A percentile compares a stretch with the other conserved stretches of the same genome.
Evolutionary conservation across 2,113 vertebrate species (phyloP).

Genomic region (Phalacrocorax carbo): DNA sequence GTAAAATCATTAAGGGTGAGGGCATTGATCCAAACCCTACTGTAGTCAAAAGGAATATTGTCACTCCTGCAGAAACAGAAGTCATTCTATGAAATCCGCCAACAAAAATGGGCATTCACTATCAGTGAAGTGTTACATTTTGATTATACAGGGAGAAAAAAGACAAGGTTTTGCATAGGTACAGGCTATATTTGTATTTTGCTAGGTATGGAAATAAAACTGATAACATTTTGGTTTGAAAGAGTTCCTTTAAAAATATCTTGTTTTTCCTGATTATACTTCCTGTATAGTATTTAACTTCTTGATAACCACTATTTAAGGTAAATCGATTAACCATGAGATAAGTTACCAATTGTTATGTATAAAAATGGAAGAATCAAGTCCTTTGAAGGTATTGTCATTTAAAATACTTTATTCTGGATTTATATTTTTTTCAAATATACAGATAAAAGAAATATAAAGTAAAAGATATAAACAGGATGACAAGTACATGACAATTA

Average conservation of each 20-base stretch:
- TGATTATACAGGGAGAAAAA: neutral
- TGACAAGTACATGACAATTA: neutral
- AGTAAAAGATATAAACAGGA: slow-evolving; percentile 5
- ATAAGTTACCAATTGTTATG: neutral
- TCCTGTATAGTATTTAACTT: neutral
- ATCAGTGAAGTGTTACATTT: neutral
- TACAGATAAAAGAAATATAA: neutral
- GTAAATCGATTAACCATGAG: neutral
- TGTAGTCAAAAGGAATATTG: neutral
- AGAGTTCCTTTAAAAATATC: neutral
- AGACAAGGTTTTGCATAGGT: neutral
- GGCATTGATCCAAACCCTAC: accelerated
- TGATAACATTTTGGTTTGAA: neutral
- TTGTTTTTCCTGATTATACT: neutral
- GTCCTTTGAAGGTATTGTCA: neutral
- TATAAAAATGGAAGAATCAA: neutral
- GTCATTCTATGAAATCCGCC: neutral
- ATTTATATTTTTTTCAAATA: neutral
- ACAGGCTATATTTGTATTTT: neutral
- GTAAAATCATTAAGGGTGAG: neutral
- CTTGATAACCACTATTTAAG: neutral
- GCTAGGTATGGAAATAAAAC: neutral
- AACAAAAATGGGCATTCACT: neutral
- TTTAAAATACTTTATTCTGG: neutral
- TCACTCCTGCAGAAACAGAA: neutral